Percentiles rank a stretch among this genome's conserved stretches.
These are phyloP conservation scores for Leptobrachium ailaonicum DNA, from an alignment of 2,113 vertebrate genomes.

Conservation along the genomic window DNA sequence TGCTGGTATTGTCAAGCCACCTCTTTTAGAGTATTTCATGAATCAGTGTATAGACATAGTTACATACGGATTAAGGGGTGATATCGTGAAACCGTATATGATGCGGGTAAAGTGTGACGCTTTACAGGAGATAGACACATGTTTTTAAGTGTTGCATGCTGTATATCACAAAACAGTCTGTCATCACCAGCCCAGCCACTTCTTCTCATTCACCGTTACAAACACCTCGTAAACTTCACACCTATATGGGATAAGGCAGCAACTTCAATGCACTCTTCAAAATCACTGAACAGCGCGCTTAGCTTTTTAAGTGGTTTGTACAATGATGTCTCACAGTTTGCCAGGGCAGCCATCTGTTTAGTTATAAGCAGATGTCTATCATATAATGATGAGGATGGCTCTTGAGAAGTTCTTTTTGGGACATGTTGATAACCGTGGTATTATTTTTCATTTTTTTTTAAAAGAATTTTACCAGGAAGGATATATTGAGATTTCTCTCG, in stretches of 20 bases:
- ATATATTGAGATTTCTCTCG: no score
- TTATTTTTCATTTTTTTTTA: no score
- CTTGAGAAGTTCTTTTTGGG: not conserved
- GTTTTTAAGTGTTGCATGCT: slow-evolving; percentile 15
- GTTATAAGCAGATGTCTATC: slow-evolving; percentile 13
- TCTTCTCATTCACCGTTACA: slow-evolving; percentile 38
- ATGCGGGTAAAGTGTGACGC: not conserved
- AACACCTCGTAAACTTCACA: slow-evolving; percentile 41
- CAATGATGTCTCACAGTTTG: not conserved
- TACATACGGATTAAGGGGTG: not conserved
- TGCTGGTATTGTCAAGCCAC: no score
- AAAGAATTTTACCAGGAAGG: no score
- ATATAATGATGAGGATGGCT: slow-evolving; percentile 1
- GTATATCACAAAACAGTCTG: slow-evolving; percentile 32
- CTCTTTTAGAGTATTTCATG: no score
- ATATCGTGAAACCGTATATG: slow-evolving; percentile 2
- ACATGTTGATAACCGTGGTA: not conserved
- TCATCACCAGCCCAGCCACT: slow-evolving; percentile 37
- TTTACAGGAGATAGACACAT: slow-evolving; percentile 17
- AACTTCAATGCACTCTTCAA: slow-evolving; percentile 24
- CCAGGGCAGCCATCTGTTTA: not conserved
- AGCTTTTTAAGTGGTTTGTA: slow-evolving; percentile 8
- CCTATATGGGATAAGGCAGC: slow-evolving; percentile 31
- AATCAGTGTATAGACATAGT: no score
- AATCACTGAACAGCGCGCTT: not conserved